These are phyloP conservation scores for Todiramphus saurophagus DNA, from an alignment of 2,113 vertebrate genomes.

Conservation along the genomic window DNA sequence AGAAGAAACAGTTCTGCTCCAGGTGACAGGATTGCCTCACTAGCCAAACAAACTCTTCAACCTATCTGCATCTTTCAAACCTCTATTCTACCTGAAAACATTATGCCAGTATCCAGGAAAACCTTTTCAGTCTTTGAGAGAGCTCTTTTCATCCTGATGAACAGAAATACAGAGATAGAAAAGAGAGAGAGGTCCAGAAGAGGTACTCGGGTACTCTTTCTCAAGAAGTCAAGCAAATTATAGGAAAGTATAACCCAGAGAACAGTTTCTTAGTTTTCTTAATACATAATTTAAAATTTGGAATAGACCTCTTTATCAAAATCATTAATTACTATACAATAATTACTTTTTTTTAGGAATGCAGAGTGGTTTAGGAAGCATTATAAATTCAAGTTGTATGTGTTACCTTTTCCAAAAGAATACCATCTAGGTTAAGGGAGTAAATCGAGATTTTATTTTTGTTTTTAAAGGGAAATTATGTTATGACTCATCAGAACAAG, in stretches of 20 bases:
- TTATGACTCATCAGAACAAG: conserved; percentile 69
- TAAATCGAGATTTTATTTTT: conserved; percentile 27
- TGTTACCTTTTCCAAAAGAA: conserved; percentile 35
- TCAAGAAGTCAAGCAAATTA: neutral
- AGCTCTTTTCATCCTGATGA: neutral
- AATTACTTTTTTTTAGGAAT: neutral
- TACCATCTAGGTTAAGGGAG: conserved; percentile 24
- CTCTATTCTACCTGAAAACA: neutral
- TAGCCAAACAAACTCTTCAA: neutral
- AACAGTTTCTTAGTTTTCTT: neutral
- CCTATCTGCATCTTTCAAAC: neutral
- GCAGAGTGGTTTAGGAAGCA: neutral
- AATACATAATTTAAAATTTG: neutral
- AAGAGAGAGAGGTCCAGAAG: neutral
- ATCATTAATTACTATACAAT: neutral
- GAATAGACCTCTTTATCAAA: neutral
- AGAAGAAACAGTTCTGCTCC: neutral
- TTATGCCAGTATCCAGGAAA: neutral
- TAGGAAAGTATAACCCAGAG: neutral
- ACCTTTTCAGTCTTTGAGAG: neutral
- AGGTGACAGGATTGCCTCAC: neutral
- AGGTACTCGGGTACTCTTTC: neutral
- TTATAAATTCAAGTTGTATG: conserved; percentile 11
- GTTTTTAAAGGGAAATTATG: conserved; percentile 67
- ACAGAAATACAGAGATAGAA: neutral